Evolutionary conservation across 2,113 vertebrate species (phyloP), one percentile per base, ranked within the genome.

Genomic region (Sander lucioperca): DNA sequence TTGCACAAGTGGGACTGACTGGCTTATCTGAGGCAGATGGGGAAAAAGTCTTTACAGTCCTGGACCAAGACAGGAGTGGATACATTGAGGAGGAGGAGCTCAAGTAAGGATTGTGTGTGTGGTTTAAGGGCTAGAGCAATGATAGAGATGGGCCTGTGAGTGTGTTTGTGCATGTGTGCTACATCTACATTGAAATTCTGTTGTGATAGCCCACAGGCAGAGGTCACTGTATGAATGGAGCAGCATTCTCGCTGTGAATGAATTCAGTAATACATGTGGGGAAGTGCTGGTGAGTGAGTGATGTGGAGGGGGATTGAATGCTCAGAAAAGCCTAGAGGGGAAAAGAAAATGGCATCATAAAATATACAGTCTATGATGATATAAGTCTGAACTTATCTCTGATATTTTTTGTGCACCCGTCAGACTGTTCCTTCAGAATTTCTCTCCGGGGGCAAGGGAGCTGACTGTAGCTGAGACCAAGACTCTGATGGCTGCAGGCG

Each of bases 371-470:
- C 19, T 19, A 33, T 64, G 10, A 47, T 64, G 3, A 78, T 64
- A 47, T 14, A 62, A 59, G 18, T 27, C n/a, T 58, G 57, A 69
- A 80, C 30, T 69, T 61, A 67, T 54, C n/a, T 0, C 39, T 47
- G 57, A 15, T 85, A 18, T 18, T 18, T 13, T 72, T n/a, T 56
- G 4, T 47, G 45, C 33, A 25, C 83, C 51, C 30, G 64, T 57
- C 66, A 96, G 96, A 75, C 51, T 90, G 25, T 96, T 97, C 82
- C 95, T 96, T 66, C 92, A 96, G 94, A 95, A 95, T 84, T 96
- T 96, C 86, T 91, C 83, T 50, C 59, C 74, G 0, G 91, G 63
- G 25, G 95, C 96, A 83, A 91, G 95, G 85, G 88, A 80, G 82
- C 77, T 96, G 88, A 96, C 94, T 5, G 90, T 91, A 3, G 86